Evolutionary conservation across 2,113 vertebrate genomes (phyloP), one percentile per base, ranked within the genome.

Genomic region (Shinisaurus crocodilurus): DNA sequence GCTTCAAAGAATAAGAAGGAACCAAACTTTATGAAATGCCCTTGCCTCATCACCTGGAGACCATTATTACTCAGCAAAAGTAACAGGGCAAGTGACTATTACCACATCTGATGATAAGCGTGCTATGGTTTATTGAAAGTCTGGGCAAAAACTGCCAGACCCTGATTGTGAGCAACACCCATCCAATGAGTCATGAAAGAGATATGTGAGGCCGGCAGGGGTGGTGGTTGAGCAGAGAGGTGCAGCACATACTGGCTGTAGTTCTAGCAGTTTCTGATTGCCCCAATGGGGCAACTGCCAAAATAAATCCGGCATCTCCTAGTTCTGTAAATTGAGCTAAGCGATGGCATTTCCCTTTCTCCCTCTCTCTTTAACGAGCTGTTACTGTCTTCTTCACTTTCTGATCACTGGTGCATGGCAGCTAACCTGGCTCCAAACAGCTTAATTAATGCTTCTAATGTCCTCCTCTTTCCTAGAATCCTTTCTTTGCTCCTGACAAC

Each of bases 391-490:
- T 34, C 54, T 37, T 45, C 69, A 6, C 1, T 5, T 48, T 65
- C 48, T 2, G 32, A 75, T 69, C 80, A 32, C n/a, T 40, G 29
- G 48, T 87, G 5, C 65, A 2, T 25, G 45, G 76, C 50, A 63
- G 32, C 88, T 67, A 92, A 69, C 60, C 87, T 91, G 91, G 89
- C 87, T 85, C 86, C 13, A 50, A 72, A 57, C 25, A 60, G 63
- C 34, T 81, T 88, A 69, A 88, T 80, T 80, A 88, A 88, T 81
- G 43, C 87, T 20, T 79, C 45, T 5, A 69, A 37, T 88, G 87
- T 81, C 76, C 76, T 34, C 18, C 76, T 88, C 60, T 13, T 88
- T 88, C 76, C 63, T 67, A 67, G 87, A 70, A 50, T 50, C 87
- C 60, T 88, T 88, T 88, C 76, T 88, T 88, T 69, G 43, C 77